Evolutionary conservation across 1,140 invertebrate genomes (phyloP), one percentile per base, ranked within the genome.

Genomic region (Phymastichus coffea): DNA sequence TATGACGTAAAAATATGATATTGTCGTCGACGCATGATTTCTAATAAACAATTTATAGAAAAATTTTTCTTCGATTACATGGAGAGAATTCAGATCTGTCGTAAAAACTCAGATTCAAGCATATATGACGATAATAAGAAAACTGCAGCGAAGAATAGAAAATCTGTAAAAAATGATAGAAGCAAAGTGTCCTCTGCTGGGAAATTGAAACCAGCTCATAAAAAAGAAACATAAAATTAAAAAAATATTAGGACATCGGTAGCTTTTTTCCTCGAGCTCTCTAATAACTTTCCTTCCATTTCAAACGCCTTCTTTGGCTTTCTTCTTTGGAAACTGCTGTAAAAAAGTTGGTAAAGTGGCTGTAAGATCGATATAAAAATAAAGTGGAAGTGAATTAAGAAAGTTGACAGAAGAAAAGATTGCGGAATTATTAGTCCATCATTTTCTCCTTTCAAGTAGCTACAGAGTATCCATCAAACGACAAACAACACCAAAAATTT

Each of bases 291-390:
- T 28, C 51, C 33, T 30, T 20, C n/a, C 33, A 12, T 48, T 57
- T 48, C n/a, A 38, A 28, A 23, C 20, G 17, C 17, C 41, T 28
- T 4, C 19, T 8, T 28, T 28, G 23, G 8, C 28, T 22, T 51
- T 19, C 17, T 41, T 30, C 38, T 41, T 22, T 26, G 22, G 8
- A 40, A 57, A 40, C 14, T 40, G 17, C 33, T 28, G 17, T 48
- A 52, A 57, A 57, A 48, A 48, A 57, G 54, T 57, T 57, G 9
- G n/a, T 8, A 10, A 46, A 56, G 30, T 46, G 43, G 41, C 14
- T 15, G n/a, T 56, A 47, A 23, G 15, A 48, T 17, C 48, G 23
- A 10, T 38, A 38, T 25, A 28, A 47, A 48, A 40, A 38, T 48
- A 48, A 57, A 47, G 26, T 26, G 43, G 15, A 47, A 47, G 30